phyloP scores from a whole-genome alignment of 2,113 vertebrate species.

The Steatornis caripensis region DNA sequence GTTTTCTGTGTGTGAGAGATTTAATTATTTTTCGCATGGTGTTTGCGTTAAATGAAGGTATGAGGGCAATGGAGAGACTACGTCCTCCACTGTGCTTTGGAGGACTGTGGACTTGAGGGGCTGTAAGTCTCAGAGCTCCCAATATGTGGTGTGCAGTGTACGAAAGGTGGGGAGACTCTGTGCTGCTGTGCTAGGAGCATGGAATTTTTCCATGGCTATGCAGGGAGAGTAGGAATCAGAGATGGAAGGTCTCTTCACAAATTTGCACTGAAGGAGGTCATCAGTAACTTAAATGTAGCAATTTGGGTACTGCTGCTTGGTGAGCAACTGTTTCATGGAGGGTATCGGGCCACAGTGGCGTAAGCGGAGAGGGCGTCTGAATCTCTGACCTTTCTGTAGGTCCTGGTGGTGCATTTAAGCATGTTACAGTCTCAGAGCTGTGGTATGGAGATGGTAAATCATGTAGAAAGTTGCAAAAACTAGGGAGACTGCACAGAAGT shows the following conservation, averaged over 20 bases:
- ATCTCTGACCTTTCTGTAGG: neutral
- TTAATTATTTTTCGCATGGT: neutral
- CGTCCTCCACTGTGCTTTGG: neutral
- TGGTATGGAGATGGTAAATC: neutral
- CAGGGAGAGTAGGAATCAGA: neutral
- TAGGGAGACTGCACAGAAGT: neutral
- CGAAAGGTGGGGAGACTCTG: neutral
- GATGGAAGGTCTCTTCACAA: neutral
- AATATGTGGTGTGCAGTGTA: accelerated
- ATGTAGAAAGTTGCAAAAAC: neutral
- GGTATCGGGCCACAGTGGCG: neutral
- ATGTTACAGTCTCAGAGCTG: accelerated
- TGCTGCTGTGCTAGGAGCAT: neutral
- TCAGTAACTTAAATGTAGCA: neutral
- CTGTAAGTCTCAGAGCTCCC: neutral
- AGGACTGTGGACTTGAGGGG: neutral
- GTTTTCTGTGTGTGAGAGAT: neutral
- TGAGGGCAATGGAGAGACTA: neutral
- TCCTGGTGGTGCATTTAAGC: neutral
- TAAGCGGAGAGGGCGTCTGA: neutral
- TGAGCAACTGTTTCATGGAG: neutral
- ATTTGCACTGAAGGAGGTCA: neutral
- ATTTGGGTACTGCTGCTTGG: neutral
- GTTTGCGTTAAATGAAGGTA: neutral
- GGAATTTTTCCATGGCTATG: neutral